These are phyloP conservation scores for Alca torda DNA, from an alignment of 2,797 vertebrate genomes.

Conservation along the genomic window DNA sequence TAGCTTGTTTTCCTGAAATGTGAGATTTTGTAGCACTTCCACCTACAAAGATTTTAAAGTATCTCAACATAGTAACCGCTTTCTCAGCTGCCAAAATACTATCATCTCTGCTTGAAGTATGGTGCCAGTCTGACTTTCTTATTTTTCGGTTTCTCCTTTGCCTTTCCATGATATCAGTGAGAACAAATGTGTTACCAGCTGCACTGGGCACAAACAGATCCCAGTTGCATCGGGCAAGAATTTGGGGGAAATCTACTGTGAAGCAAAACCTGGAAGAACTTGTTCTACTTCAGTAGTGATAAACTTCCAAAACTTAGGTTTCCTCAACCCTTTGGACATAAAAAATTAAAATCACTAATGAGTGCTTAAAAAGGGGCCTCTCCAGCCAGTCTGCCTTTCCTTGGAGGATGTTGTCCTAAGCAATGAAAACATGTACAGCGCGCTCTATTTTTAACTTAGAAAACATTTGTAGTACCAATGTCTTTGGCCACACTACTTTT, in stretches of 20 bases:
- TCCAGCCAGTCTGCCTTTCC: background rate
- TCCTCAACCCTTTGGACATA: background rate
- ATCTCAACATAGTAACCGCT: background rate
- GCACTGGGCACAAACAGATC: background rate
- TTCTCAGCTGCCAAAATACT: background rate
- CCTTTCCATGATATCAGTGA: background rate
- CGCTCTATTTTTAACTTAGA: background rate
- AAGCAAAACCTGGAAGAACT: background rate
- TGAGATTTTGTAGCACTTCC: background rate
- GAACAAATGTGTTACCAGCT: background rate
- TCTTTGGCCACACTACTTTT: background rate
- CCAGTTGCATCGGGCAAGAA: background rate
- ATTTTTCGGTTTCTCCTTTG: background rate
- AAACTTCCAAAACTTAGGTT: background rate
- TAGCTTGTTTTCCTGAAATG: background rate
- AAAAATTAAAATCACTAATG: background rate
- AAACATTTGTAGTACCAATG: background rate
- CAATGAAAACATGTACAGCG: fast-evolving
- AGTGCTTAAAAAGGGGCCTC: background rate
- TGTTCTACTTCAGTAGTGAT: background rate
- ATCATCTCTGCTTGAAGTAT: background rate
- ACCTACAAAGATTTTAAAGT: background rate
- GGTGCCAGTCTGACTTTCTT: background rate
- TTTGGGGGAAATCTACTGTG: background rate
- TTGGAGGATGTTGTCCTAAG: background rate